Evolutionary conservation across 2,113 vertebrate species (phyloP), one percentile per base, ranked within the genome.

Genomic region (Ochotona princeps): DNA sequence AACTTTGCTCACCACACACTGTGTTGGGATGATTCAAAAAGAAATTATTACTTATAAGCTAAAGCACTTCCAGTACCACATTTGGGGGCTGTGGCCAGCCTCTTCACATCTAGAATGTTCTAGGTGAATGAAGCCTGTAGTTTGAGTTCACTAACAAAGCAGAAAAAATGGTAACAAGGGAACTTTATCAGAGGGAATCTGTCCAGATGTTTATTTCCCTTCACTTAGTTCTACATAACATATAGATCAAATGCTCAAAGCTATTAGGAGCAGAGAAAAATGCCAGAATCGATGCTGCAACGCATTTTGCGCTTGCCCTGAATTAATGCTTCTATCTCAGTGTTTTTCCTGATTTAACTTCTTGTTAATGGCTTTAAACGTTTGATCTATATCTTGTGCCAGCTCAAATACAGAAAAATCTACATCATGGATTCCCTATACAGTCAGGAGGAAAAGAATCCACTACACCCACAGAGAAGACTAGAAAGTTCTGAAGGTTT

Each of bases 381-480:
- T 97, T 96, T 96, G 91, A 97, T 97, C 94, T 91, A 92, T 97
- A 96, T 73, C 60, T 66, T 97, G 96, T 95, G 95, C 89, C 97
- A 96, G 25, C 70, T 94, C 74, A 69, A 96, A 97, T 61, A 90
- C 88, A 97, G 94, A 93, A 90, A 96, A 97, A 89, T 84, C 92
- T 94, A 96, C 81, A 93, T 74, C 65, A 95, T 0, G 0, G 84
- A 78, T 95, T 82, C 73, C 4, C 11, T 35, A 26, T 1, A 60
- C 60, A 61, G n/a, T 88, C 87, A 18, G 5, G 2, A 96, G 87
- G 69, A 60, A 95, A 91, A 86, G 57, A 91, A 96, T 85, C 1
- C 93, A 57, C 76, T 83, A 23, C 35, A 84, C 25, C 18, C 90
- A 87, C 0, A 93, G 54, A 5, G 63, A 78, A 23, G 17, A 0